A percentile compares a stretch with the other conserved stretches of the same genome.
Evolutionary conservation across 2,888 invertebrate species (phyloP).

Genomic region (Cotesia congregata): DNA sequence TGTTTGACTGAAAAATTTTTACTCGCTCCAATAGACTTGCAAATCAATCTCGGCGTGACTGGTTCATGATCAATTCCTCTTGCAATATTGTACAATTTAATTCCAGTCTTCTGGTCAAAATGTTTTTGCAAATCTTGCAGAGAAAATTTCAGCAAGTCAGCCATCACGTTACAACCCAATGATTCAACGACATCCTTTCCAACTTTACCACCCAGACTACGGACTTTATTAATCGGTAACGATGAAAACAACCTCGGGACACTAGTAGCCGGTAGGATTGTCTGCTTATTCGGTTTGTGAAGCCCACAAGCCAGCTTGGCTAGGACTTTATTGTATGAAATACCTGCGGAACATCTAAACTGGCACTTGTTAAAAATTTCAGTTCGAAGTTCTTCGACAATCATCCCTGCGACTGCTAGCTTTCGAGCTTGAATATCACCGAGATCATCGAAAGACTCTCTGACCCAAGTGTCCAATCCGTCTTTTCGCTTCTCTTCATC

Average conservation of each 20-base stretch:
- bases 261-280: slow-evolving; percentile 83
- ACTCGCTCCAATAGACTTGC: slow-evolving; percentile 96
- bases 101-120: slow-evolving; percentile 89
- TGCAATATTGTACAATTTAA: slow-evolving; percentile 89
- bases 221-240: slow-evolving; percentile 86
- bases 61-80: slow-evolving; percentile 90
- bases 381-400: slow-evolving; percentile 89
- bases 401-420: slow-evolving; percentile 84
- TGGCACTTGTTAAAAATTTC: slow-evolving; percentile 87
- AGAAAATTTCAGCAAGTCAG: slow-evolving; percentile 81
- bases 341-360: slow-evolving; percentile 96
- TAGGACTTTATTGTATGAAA: slow-evolving; percentile 93
- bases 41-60: slow-evolving; percentile 86
- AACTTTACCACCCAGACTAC: slow-evolving; percentile 94
- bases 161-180: slow-evolving; percentile 83
- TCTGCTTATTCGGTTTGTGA: slow-evolving; percentile 93
- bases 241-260: slow-evolving; percentile 73
- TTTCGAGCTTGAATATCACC: slow-evolving; percentile 73
- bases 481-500: slow-evolving; percentile 66
- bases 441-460: slow-evolving; percentile 56
- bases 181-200: slow-evolving; percentile 84
- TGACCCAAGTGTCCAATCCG: slow-evolving; percentile 70
- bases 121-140: slow-evolving; percentile 79
- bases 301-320: slow-evolving; percentile 95
- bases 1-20: slow-evolving; percentile 91